Base-by-base conservation (phyloP, 2,113 vertebrate genomes). In the Mirounga angustirostris region DNA sequence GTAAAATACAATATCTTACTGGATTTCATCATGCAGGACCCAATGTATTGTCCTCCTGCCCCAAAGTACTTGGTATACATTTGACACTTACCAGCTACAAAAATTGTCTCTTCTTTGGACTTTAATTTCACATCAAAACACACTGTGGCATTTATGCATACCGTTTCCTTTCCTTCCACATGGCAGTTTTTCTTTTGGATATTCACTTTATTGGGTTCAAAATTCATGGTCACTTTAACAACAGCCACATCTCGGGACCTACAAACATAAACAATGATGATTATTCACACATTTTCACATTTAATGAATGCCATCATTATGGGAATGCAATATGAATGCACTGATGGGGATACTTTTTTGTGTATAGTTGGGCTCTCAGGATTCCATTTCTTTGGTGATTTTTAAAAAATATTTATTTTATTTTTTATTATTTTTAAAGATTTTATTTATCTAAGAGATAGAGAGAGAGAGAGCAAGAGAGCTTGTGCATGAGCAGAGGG, bases 221-320 rank as follows among this genome's bases (percentile, higher is more conserved):
- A 99, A 8, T 98, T 99, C 99, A 99, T 99, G 81, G 98, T 98
- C 97, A 99, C 99, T 84, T 96, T 98, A 83, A 99, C 99, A 95
- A 99, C 99, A 65, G 99, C 99, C 85, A 99, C 99, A 95, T 99
- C 99, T 94, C 99, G 99, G 97, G 99, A 99, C 99, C 99, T 99
- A 96, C 56, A 91, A 90, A 97, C 92, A 24, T 16, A 96, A 40
- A 79, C 24, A 11, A 92, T 22, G 15, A 85, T 28, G 5, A 63
- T 85, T 16, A 36, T 28, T 33, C 1, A 21, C 58, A 50, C 7
- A 21, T 11, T 52, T 89, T 56, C 36, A 12, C 19, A 21, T 52
- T 59, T n/a, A 12, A 85, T 22, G 5, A 43, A 40, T 1, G 54
- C 40, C 54, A 33, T 56, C 36, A 16, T 3, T 80, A 21, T 16